Evolutionary conservation across 2,888 invertebrate genomes (phyloP).

Genomic region (Drosophila cognata): DNA sequence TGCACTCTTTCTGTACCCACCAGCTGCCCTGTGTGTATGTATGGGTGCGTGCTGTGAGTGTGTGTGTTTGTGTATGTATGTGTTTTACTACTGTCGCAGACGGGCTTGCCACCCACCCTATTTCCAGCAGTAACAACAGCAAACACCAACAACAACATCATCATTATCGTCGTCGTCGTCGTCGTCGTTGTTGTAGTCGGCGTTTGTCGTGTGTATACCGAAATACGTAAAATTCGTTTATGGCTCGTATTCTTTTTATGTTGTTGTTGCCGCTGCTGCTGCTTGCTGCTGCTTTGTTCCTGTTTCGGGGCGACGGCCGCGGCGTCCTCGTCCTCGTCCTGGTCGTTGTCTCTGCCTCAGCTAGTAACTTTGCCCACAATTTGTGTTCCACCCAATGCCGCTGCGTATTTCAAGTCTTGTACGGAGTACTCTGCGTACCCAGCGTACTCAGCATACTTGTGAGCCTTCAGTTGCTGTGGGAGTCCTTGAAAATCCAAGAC

Average conservation of each 20-base stretch:
- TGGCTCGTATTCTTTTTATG: constrained; percentile 64
- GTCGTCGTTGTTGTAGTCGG: constrained; percentile 59
- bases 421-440: constrained; percentile 26
- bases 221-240: constrained; percentile 78
- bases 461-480: constrained; percentile 37
- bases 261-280: constrained; percentile 28
- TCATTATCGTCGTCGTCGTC: constrained; percentile 26
- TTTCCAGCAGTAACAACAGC: constrained; percentile 44
- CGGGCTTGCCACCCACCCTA: constrained; percentile 75
- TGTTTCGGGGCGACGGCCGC: constrained; percentile 77
- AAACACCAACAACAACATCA: constrained; percentile 25
- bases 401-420: constrained; percentile 39
- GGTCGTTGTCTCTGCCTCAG: constrained; percentile 29
- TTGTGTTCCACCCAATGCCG: constrained; percentile 46
- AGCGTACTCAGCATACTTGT: constrained; percentile 15
- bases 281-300: constrained; percentile 60
- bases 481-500: constrained; percentile 31
- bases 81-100: constrained; percentile 71
- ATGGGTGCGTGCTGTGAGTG: constrained; percentile 28
- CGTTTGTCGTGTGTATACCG: constrained; percentile 79
- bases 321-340: constrained; percentile 27
- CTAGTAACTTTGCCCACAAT: constrained; percentile 30
- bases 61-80: constrained; percentile 32
- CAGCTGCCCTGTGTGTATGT: constrained; percentile 58
- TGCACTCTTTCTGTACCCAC: constrained; percentile 73